A percentile compares a stretch with the other conserved stretches of the same genome.
Evolutionary conservation across 37 sponge, comb jelly and placozoan species (phyloP).

Genomic region (Haliclona indistincta): DNA sequence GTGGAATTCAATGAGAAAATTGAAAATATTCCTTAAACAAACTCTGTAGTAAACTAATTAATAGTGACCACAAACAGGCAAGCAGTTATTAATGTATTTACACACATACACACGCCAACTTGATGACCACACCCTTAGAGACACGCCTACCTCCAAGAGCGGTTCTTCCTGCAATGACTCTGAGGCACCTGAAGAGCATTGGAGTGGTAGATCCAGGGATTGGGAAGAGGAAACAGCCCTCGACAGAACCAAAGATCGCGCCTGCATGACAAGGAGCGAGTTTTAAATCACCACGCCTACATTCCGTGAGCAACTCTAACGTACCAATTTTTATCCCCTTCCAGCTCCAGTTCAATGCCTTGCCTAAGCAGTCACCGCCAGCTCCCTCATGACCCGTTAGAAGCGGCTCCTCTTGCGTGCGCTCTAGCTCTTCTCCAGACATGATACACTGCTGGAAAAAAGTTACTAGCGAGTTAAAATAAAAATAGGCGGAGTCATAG

Average conservation of each 20-base stretch:
- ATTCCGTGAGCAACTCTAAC: neutral
- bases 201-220: constrained; percentile 56
- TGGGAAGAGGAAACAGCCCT: constrained; percentile 57
- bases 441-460: too few species aligned
- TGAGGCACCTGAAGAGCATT: constrained; percentile 37
- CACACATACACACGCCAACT: too few species aligned
- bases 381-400: constrained; percentile 59
- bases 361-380: constrained; percentile 53
- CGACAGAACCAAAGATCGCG: constrained; percentile 46
- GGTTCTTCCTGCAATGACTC: constrained; percentile 35
- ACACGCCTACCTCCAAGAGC: constrained; percentile 51
- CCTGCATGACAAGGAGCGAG: constrained; percentile 21
- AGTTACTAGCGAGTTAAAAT: too few species aligned
- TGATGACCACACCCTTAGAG: too few species aligned
- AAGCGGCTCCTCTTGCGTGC: too few species aligned
- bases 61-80: too few species aligned
- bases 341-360: constrained; percentile 23
- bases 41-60: too few species aligned
- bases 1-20: too few species aligned
- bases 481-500: too few species aligned
- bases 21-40: too few species aligned
- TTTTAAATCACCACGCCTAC: neutral
- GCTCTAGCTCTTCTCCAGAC: too few species aligned
- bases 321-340: constrained; percentile 45
- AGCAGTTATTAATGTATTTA: too few species aligned